phyloP scores from a whole-genome alignment of 2,113 vertebrate genomes.

The Lophochroa leadbeateri region DNA sequence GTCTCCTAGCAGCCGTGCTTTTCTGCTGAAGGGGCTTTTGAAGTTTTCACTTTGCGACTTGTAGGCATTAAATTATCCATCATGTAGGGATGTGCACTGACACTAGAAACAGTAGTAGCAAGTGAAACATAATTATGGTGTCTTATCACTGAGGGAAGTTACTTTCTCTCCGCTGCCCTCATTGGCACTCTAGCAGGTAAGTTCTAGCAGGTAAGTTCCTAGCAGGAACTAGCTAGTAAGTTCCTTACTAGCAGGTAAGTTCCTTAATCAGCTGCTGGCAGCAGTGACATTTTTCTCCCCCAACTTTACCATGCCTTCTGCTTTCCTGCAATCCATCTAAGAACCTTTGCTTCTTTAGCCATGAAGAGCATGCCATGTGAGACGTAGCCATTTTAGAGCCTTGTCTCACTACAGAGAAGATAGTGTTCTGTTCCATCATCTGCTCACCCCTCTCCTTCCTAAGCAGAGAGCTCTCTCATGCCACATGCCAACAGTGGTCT shows the following conservation, averaged over 20 bases:
- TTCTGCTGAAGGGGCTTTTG: background rate
- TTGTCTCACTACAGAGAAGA: background rate
- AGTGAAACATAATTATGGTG: background rate
- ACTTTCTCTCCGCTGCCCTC: background rate
- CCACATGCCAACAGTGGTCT: background rate
- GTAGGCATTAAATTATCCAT: background rate
- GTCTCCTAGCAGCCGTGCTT: background rate
- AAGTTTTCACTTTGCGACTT: background rate
- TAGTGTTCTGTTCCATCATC: background rate
- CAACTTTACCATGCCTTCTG: background rate
- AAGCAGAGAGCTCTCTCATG: background rate
- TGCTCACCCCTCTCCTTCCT: background rate
- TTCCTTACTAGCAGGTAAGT: background rate
- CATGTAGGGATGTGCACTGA: background rate
- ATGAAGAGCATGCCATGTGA: background rate
- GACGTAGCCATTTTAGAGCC: background rate
- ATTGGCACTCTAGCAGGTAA: background rate
- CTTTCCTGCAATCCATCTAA: background rate
- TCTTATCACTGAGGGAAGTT: background rate
- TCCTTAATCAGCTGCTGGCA: background rate
- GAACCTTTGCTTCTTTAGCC: background rate
- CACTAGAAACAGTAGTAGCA: background rate
- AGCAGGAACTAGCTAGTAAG: too few species aligned
- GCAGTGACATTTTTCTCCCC: background rate
- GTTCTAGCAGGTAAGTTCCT: background rate